Evolutionary conservation across 2,888 invertebrate species (phyloP), one percentile per base, ranked within the genome.

Genomic region (Lasiommata megera): DNA sequence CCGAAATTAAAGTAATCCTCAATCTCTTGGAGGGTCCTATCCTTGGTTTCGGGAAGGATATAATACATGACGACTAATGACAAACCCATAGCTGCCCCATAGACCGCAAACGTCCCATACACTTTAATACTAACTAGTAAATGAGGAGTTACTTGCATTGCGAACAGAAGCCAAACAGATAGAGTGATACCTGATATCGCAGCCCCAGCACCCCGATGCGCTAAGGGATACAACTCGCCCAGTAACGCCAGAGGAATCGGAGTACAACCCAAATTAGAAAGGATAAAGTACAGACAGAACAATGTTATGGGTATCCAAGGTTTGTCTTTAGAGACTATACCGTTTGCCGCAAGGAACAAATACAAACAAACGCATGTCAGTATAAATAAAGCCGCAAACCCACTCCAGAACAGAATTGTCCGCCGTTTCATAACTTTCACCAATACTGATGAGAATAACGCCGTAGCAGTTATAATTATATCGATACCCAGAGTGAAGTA

Each of bases 191-290:
- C 83, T 0, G 73, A 65, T 0, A 73, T 61, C 0, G 73, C 62
- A 8, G 77, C 69, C 0, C 83, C 84, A 0, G 72, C 71, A 6
- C 76, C 78, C 65, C 79, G 76, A 54, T 84, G 80, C 0, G 69
- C 75, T 37, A 86, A 69, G 0, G 86, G 86, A 36, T 79, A 80
- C 3, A 86, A 57, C 64, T 87, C 87, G 0, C 87, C 87, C 28
- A 82, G 56, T 11, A 86, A 68, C 1, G 78, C 76, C 16, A 82
- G 58, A 0, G 86, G 79, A 50, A 86, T 82, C 0, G 82, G 75
- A 5, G 81, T 77, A 53, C 82, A 80, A 1, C 85, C 87, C 14
- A 85, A 72, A 61, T 84, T 87, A 0, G 71, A 71, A 16, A 84
- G 57, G 16, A 82, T 67, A 41, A 82, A 82, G 58, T 77, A 85